Base-by-base conservation (phyloP, 1,140 invertebrate species). In the Drosophila pachea region DNA sequence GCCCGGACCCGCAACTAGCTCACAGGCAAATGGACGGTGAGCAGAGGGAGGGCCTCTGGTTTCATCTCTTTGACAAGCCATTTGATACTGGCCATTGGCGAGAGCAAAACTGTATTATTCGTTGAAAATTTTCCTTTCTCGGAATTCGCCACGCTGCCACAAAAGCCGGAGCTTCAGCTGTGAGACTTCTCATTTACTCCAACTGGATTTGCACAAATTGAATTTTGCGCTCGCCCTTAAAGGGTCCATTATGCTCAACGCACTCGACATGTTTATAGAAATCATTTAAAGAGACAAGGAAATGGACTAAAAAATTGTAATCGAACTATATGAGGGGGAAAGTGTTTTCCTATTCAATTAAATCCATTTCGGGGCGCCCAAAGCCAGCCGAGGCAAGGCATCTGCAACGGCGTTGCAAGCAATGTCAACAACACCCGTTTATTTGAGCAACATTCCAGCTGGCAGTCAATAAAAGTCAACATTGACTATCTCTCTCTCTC, bases 391-490 rank as follows among this genome's bases (percentile, higher is more conserved):
- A 35, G 47, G 33, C 50, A 36, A 16, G 12, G 32, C 45, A 43
- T 12, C 12, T 36, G 52, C 14, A 55, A 55, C 32, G 22, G 22
- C 22, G 22, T 54, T 29, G 49, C 38, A 14, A 22, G 53, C 53
- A 65, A 64, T 40, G 43, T 58, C 35, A 58, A 65, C 22, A 58
- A 6, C 35, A 33, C 43, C 22, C 14, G 36, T 61, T 50, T 71
- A 48, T 72, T 61, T 49, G 43, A 38, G 22, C 38, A 49, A 29
- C 7, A 40, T 33, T 69, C 14, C 32, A 60, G 52, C 33, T 49
- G 40, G 14, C 47, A 47, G 64, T 38, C 56, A 54, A 79, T 79
- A 73, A 76, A 79, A 73, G 68, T 68, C 77, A 79, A 66, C 58
- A 59, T 14, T 47, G 9, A 22, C 9, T 22, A 1, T 22, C 22